Percentiles rank a stretch among this genome's conserved stretches.
Evolutionary conservation across 2,888 invertebrate species (phyloP).

Genomic region (Tryphoninae sp.): DNA sequence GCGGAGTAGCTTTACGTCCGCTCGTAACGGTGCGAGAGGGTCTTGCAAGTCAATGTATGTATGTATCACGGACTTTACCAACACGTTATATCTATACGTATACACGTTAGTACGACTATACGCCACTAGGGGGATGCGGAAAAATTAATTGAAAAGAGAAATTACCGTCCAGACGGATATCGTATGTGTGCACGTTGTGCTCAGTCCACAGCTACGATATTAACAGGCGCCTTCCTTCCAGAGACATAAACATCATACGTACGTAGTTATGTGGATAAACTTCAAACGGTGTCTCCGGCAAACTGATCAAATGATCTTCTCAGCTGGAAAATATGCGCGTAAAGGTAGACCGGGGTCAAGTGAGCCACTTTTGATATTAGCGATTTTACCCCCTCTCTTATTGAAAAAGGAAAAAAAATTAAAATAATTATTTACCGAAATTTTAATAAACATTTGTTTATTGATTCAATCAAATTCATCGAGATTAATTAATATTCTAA

Average conservation of each 20-base stretch:
- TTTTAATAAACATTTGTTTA: too few relatives aligned
- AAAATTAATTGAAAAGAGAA: constrained; percentile 54
- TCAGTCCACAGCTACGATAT: neutral
- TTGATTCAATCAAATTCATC: too few relatives aligned
- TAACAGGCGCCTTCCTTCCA: neutral
- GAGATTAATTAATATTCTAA: too few relatives aligned
- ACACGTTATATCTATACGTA: neutral
- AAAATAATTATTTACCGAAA: too few relatives aligned
- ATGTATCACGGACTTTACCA: neutral
- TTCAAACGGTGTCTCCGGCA: constrained; percentile 22
- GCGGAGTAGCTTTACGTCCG: constrained; percentile 46
- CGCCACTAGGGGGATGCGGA: neutral
- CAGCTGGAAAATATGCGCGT: neutral
- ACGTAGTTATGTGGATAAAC: constrained; percentile 25
- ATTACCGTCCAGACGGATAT: constrained; percentile 31
- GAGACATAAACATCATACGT: neutral
- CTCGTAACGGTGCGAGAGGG: constrained; percentile 13
- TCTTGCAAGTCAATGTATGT: neutral
- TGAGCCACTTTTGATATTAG: neutral
- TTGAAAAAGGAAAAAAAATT: too few relatives aligned
- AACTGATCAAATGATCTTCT: neutral
- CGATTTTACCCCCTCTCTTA: too few relatives aligned
- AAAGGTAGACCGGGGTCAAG: neutral
- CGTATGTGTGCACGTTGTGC: neutral
- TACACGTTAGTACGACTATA: neutral